Percentiles rank a stretch among this genome's conserved stretches.
Conservation (phyloP, 2,113 vertebrate genomes). For the Corythaixoides concolor region DNA sequence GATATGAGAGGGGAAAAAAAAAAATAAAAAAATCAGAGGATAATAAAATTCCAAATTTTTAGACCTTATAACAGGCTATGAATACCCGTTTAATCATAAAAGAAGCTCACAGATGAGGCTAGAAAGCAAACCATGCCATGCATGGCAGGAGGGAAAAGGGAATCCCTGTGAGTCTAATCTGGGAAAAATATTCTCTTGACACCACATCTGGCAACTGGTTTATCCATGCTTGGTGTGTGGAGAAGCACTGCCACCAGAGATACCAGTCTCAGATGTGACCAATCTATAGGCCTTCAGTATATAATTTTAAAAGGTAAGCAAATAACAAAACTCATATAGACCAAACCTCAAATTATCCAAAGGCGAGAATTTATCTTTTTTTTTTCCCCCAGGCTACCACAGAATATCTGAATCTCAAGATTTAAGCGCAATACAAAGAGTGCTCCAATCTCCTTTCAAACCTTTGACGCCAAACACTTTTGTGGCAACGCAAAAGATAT, state of each 20-base stretch:
- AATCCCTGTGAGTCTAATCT: background rate
- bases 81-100: background rate
- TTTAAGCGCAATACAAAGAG: background rate
- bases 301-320: background rate
- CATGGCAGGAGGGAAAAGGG: background rate
- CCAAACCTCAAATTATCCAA: background rate
- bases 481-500: background rate
- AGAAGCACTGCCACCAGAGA: background rate
- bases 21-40: background rate
- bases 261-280: background rate
- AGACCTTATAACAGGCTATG: background rate
- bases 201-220: background rate
- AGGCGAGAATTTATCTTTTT: background rate
- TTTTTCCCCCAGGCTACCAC: accelerated
- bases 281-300: background rate
- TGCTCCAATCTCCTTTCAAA: background rate
- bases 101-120: background rate
- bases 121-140: background rate
- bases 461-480: background rate
- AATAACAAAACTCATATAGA: background rate
- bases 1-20: accelerated
- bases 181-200: background rate
- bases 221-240: background rate
- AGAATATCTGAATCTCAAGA: background rate
- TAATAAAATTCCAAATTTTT: background rate